Percentiles rank a stretch among this genome's conserved stretches.
These are phyloP conservation scores for Adoxophyes honmai DNA, from an alignment of 1,140 invertebrate genomes.

Conservation along the genomic window DNA sequence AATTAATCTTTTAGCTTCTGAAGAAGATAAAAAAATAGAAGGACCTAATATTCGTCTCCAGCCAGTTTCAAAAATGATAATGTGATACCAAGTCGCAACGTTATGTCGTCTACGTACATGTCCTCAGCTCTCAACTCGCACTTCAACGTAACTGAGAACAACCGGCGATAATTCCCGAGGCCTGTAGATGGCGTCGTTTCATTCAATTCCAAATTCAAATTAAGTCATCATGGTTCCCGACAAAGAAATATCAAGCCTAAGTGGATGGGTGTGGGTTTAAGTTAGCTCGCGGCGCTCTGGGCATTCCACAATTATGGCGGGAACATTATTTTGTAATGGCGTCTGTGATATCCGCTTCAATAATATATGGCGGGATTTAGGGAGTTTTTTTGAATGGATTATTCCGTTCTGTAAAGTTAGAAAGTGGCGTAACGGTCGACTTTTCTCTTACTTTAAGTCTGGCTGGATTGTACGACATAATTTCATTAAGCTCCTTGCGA, in stretches of 20 bases:
- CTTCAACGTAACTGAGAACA: slow-evolving; percentile 5
- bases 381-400: slow-evolving; percentile 8
- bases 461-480: too few species aligned
- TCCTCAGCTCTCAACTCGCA: too few species aligned
- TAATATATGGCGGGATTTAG: slow-evolving; percentile 10
- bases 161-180: background rate
- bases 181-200: slow-evolving; percentile 6
- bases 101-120: too few species aligned
- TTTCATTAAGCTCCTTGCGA: too few species aligned
- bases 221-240: background rate
- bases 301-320: background rate
- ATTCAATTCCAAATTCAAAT: slow-evolving; percentile 15
- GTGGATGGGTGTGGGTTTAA: background rate
- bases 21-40: too few species aligned
- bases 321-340: slow-evolving; percentile 13
- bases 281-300: too few species aligned
- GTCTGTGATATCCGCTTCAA: slow-evolving; percentile 4
- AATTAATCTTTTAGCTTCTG: too few species aligned
- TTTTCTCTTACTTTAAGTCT: too few species aligned
- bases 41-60: too few species aligned
- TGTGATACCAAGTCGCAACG: too few species aligned
- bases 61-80: too few species aligned
- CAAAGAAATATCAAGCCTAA: background rate
- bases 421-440: background rate
- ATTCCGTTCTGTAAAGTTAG: background rate